Evolutionary conservation across 2,888 invertebrate genomes (phyloP), one percentile per base, ranked within the genome.

Genomic region (Melanophora roralis): DNA sequence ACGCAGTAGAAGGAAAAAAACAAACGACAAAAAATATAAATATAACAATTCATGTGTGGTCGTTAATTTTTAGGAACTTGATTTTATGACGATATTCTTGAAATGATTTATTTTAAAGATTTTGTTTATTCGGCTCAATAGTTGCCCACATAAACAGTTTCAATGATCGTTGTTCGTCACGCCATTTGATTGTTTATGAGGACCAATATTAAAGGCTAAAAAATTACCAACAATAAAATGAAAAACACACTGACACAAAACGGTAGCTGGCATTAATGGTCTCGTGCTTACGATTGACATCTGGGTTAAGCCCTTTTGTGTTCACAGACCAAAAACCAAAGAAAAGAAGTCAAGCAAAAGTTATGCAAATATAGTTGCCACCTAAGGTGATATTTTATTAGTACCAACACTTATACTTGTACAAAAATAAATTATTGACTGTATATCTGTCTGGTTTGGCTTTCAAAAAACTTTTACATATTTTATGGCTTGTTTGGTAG

Each of bases 201-300:
- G 9, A 55, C 23, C 21, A 45, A 55, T 27, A 55, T 55, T 43
- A 64, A 53, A 55, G 8, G 55, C 36, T 36, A 7, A 32, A 34
- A 45, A 8, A 11, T n/a, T n/a, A n/a, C n/a, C 5, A 9, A 23
- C 32, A n/a, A 67, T 1, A 34, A 4, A 6, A 12, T 40, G 43
- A 21, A 32, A 53, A 78, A 36, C 0, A 8, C 21, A 7, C 2
- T 45, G 0, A 9, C 53, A 57, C 55, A 32, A n/a, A 81, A 78
- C 78, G 55, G 81, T 78, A 81, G 83, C 78, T 51, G 73, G 65
- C 82, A 81, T 84, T 84, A 84, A 83, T 83, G 83, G 83, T 83
- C 77, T 82, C 82, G 82, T 83, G 83, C 82, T 82, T 77, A 72
- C 62, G 80, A 82, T 82, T 80, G 82, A 67, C 82, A 82, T 82